These are phyloP conservation scores for Peromyscus eremicus DNA, from an alignment of 2,797 vertebrate genomes.

Conservation along the genomic window DNA sequence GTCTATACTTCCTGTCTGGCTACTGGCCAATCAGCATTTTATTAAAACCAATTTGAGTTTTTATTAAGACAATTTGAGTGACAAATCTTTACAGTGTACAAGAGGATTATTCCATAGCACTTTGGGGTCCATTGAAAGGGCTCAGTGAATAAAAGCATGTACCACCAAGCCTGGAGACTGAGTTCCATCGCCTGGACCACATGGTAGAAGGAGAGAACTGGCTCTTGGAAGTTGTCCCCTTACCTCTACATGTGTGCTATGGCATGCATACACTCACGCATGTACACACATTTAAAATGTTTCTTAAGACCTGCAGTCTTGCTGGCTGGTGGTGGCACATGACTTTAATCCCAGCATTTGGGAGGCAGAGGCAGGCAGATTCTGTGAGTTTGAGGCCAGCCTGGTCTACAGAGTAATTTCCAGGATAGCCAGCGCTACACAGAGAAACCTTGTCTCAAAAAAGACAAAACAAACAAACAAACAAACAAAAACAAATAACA, in stretches of 20 bases:
- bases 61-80: too few species aligned
- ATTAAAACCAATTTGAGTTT: too few species aligned
- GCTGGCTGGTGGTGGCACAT: neutral
- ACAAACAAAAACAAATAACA: neutral
- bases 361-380: neutral
- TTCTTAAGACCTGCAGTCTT: neutral
- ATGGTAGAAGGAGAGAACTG: neutral
- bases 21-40: too few species aligned
- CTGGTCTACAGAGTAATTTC: neutral
- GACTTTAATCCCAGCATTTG: neutral
- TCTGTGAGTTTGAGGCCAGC: neutral
- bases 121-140: neutral
- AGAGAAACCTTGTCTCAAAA: neutral
- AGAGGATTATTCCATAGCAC: neutral
- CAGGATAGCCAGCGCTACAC: neutral
- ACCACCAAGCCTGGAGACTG: neutral
- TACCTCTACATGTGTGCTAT: neutral
- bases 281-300: neutral
- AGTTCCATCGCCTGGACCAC: neutral
- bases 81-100: too few species aligned
- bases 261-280: neutral
- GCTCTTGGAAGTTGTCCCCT: neutral
- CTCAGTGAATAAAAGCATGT: neutral
- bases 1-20: too few species aligned
- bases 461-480: neutral